Evolutionary conservation across 2,888 invertebrate genomes (phyloP).

Genomic region (Ectemnius cavifrons): DNA sequence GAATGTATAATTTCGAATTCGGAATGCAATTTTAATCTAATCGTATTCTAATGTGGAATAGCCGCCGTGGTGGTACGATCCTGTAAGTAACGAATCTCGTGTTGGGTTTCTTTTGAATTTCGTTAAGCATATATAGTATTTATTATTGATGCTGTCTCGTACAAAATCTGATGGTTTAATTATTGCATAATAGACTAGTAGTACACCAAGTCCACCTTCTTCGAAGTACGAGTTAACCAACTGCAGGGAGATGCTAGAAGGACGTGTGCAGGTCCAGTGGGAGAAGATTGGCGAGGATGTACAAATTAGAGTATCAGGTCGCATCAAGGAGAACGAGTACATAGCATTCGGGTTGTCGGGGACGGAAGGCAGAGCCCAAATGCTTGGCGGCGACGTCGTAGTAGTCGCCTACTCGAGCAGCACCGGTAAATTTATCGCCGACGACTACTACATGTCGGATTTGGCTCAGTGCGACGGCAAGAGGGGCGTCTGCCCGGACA

Average conservation of each 20-base stretch:
- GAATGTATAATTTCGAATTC: too few species aligned
- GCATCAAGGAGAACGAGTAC: conserved; percentile 90
- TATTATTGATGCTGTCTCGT: neutral
- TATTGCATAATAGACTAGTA: conserved; percentile 83
- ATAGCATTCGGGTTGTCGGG: conserved; percentile 94
- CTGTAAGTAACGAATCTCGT: conserved; percentile 84
- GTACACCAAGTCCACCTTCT: conserved; percentile 82
- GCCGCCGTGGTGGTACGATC: conserved; percentile 96
- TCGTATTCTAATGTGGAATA: conserved; percentile 74
- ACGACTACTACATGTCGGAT: conserved; percentile 92
- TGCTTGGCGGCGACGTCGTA: conserved; percentile 90
- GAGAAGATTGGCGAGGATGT: conserved; percentile 87
- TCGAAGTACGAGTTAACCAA: conserved; percentile 80
- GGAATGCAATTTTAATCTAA: neutral
- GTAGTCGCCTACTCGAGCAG: conserved; percentile 86
- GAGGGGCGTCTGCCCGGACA: conserved; percentile 92
- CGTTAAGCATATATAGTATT: neutral
- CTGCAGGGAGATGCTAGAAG: conserved; percentile 91
- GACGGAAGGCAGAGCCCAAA: conserved; percentile 85
- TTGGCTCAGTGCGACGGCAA: conserved; percentile 90
- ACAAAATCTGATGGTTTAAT: neutral
- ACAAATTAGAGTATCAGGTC: conserved; percentile 88
- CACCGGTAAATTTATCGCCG: conserved; percentile 84
- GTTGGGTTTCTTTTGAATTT: neutral
- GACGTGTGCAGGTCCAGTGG: conserved; percentile 93